These are phyloP conservation scores for Melanargia galathea DNA, from an alignment of 2,888 invertebrate species.

Conservation along the genomic window DNA sequence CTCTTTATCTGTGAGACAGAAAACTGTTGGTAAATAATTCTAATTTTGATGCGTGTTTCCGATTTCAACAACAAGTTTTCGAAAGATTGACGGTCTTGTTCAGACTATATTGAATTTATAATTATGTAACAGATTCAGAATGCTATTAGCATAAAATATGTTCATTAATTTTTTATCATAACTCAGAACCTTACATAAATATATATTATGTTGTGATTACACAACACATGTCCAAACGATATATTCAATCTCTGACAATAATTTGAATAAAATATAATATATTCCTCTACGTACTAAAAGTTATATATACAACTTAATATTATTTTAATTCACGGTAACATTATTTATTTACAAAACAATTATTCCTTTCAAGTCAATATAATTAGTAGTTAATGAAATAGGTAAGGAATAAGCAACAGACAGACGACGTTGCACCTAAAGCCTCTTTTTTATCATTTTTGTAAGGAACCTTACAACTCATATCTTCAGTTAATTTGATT, in stretches of 20 bases:
- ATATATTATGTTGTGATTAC: neutral
- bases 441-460: neutral
- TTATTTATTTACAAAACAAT: too few relatives aligned
- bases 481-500: conserved; percentile 9
- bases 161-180: neutral
- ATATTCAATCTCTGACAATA: neutral
- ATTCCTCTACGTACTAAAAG: too few relatives aligned
- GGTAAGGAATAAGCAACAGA: too few relatives aligned
- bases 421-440: neutral
- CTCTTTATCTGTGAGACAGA: neutral
- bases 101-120: neutral
- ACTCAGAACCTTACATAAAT: neutral
- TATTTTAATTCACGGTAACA: neutral
- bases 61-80: conserved; percentile 7
- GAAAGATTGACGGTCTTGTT: neutral
- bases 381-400: too few relatives aligned
- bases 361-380: too few relatives aligned
- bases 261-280: neutral
- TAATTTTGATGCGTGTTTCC: neutral
- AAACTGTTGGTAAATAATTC: neutral
- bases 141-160: neutral
- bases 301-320: neutral
- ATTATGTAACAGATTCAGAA: neutral
- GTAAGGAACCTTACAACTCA: neutral
- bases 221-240: neutral